Percentiles rank a stretch among this genome's conserved stretches.
phyloP scores from a whole-genome alignment of 2,113 vertebrate species.

The Gallinago jamesoni region DNA sequence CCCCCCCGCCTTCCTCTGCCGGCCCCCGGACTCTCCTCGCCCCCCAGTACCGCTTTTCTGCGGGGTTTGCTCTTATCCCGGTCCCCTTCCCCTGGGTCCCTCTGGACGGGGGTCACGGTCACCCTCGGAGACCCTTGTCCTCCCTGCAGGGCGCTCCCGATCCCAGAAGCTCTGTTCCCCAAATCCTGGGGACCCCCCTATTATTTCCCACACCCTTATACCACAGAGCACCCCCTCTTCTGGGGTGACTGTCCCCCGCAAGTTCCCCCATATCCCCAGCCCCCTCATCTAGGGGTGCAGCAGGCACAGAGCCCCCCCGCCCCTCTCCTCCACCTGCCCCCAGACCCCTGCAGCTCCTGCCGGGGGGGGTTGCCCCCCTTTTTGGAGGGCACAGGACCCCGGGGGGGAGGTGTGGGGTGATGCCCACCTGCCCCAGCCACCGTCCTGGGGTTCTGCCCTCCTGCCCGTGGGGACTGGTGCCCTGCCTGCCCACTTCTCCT shows the following conservation, averaged over 20 bases:
- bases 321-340: background rate
- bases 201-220: background rate
- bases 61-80: background rate
- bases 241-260: too few relatives aligned
- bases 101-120: background rate
- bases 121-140: background rate
- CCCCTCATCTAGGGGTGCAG: background rate
- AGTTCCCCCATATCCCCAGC: background rate
- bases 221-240: background rate
- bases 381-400: background rate
- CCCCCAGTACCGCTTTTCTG: background rate
- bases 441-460: fast-evolving
- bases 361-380: background rate
- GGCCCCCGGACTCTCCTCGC: background rate
- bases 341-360: background rate
- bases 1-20: background rate
- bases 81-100: background rate
- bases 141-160: too few relatives aligned
- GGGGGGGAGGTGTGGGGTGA: background rate
- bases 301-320: background rate
- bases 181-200: background rate
- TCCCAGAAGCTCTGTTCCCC: background rate
- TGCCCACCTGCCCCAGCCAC: background rate
- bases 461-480: background rate
- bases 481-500: background rate